Percentiles rank a stretch among this genome's conserved stretches.
phyloP scores from a whole-genome alignment of 1,140 invertebrate genomes.

The Drosophila sp. region DNA sequence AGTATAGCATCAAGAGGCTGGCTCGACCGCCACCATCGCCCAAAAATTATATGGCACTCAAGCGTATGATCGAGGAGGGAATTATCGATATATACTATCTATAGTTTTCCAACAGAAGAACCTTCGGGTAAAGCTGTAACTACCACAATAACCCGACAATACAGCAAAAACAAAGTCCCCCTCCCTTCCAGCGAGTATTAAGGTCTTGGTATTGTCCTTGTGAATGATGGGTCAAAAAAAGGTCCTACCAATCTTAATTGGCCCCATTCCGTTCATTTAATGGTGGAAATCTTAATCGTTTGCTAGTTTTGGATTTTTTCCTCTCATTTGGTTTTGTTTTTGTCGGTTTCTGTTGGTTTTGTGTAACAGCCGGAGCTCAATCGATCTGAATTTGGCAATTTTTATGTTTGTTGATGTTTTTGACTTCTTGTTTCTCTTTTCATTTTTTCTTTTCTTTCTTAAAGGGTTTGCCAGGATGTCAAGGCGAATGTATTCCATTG shows the following conservation, averaged over 20 bases:
- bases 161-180: neutral
- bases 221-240: no score
- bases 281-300: conserved; percentile 20
- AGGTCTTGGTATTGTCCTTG: conserved; percentile 1
- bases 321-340: conserved; percentile 31
- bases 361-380: neutral
- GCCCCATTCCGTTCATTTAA: conserved; percentile 11
- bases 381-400: conserved; percentile 44
- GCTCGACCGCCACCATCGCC: conserved; percentile 74
- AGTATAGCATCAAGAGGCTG: conserved; percentile 75
- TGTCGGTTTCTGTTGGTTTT: conserved; percentile 38
- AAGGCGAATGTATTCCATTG: conserved; percentile 85
- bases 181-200: neutral
- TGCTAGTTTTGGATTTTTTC: neutral
- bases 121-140: neutral
- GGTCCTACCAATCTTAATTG: no score
- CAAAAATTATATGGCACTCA: conserved; percentile 74
- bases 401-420: conserved; percentile 63
- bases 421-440: conserved; percentile 79
- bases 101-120: conserved; percentile 28
- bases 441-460: conserved; percentile 83
- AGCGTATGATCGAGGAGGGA: conserved; percentile 77
- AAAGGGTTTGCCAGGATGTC: conserved; percentile 84
- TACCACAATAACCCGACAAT: neutral
- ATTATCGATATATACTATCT: conserved; percentile 75